Base-by-base conservation (phyloP, 2,888 invertebrate genomes). In the Adelphocoris suturalis region DNA sequence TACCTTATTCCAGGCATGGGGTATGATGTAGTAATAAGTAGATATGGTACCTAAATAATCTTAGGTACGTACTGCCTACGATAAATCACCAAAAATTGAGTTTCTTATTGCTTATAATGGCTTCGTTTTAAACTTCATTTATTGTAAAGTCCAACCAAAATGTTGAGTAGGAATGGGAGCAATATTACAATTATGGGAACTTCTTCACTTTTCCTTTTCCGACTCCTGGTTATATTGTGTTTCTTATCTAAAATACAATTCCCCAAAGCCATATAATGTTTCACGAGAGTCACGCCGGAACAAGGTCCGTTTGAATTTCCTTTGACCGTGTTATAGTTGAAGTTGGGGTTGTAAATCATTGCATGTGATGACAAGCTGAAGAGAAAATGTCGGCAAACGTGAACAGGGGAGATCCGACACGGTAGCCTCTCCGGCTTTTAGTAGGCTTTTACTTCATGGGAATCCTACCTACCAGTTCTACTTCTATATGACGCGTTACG, bases 351-450 rank as follows among this genome's bases (percentile, higher is more conserved):
- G 78, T 80, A 80, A 46, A 37, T 80, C 78, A 80, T 47, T 68
- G 23, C 46, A 19, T 19, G 78, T 80, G 78, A 80, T 80, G 78
- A 80, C 78, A 80, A 47, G 46, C 37, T 19, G 78, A 19, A 80
- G 47, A 46, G 78, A 80, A 80, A 46, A 19, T 80, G 78, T 80
- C 78, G 78, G 78, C 78, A 80, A 80, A 46, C 78, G 27, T 16
- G 23, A n/a, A 47, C 78, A 47, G 78, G 37, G n/a, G 37, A 47
- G 19, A 80, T 47, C 14, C 47, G 78, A 37, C 78, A 80, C 78
- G 78, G 78, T 80, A 80, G 78, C 78, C 78, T 47, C 78, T 9
- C 14, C 19, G 3, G n/a, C 37, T 19, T 80, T 80, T 37, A 46
- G 46, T 19, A 47, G 37, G 46, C 37, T 78, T n/a, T n/a, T 78